Evolutionary conservation across 2,888 invertebrate species (phyloP).

Genomic region (Caenorhabditis angaria): DNA sequence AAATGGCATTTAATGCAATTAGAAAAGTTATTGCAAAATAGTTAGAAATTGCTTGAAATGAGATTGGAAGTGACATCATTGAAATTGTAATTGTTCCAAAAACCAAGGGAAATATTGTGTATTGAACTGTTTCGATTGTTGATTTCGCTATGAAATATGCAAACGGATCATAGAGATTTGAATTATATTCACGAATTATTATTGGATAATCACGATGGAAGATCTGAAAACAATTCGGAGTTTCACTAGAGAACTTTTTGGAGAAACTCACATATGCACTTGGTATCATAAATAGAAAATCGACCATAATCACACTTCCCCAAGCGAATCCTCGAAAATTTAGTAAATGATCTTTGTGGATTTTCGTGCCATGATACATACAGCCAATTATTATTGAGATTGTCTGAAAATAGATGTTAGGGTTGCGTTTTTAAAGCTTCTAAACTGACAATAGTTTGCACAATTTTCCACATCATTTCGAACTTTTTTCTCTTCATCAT

Average conservation of each 20-base stretch:
- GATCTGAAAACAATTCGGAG: slow-evolving; percentile 77
- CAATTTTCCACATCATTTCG: not conserved
- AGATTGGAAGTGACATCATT: slow-evolving; percentile 79
- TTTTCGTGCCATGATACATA: slow-evolving; percentile 75
- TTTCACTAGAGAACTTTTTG: too few species aligned
- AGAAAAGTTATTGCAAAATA: slow-evolving; percentile 28
- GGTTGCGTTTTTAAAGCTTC: not conserved
- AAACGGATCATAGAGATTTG: slow-evolving; percentile 88
- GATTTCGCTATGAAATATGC: slow-evolving; percentile 87
- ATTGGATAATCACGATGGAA: slow-evolving; percentile 88
- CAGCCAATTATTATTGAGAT: not conserved
- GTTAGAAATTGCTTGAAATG: slow-evolving; percentile 5
- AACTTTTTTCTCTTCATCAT: slow-evolving; percentile 22
- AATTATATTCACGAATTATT: slow-evolving; percentile 87
- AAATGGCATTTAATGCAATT: slow-evolving; percentile 14
- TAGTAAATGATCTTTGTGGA: slow-evolving; percentile 89
- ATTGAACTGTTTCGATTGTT: slow-evolving; percentile 83
- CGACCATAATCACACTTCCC: slow-evolving; percentile 88
- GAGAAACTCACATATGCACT: slow-evolving; percentile 84
- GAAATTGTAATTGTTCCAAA: slow-evolving; percentile 86
- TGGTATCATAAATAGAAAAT: slow-evolving; percentile 90
- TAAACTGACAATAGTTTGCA: slow-evolving; percentile 3
- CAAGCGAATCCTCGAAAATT: slow-evolving; percentile 91
- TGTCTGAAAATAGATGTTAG: not conserved
- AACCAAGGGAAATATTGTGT: slow-evolving; percentile 83